Evolutionary conservation across 2,888 invertebrate genomes (phyloP), one percentile per base, ranked within the genome.

Genomic region (Chromoteleia sp.): DNA sequence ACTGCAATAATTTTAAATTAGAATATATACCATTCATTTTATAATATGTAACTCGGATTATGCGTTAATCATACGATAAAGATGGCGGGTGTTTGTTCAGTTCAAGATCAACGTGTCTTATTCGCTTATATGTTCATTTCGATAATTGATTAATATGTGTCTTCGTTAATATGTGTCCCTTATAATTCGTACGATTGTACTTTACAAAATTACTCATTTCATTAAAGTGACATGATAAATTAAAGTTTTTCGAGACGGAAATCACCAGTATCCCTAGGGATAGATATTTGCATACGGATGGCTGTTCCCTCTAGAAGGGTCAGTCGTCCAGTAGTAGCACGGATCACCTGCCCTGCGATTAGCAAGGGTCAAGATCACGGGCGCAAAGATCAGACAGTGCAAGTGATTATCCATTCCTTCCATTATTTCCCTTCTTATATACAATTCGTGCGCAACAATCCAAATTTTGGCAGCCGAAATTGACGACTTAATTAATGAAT

Each of bases 311-410:
- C 58, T 17, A 19, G 50, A 81, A 83, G 85, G 90, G 89, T 90
- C 90, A 90, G 86, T 88, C 75, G 83, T 86, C 68, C 83, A 81
- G 82, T 68, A 61, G 80, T 68, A 74, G 43, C 81, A 71, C 48
- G 82, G 88, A 88, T 89, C 89, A 90, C 89, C 90, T 90, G 90
- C 88, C 90, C 89, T 85, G 86, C 86, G 90, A 90, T 90, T 90
- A 90, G 89, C 87, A 85, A 83, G 88, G 89, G 89, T 90, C 88
- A 89, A 90, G 89, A 89, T 87, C 85, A 79, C 67, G 36, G 73
- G 63, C 58, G 70, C 65, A 54, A 61, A 43, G 59, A 76, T 58
- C 41, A 50, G 33, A 39, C 21, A 25, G 82, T 81, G 82, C 75
- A 73, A 45, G 67, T 81, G 75, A 68, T 48, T 82, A 45, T 54